Conservation (phyloP, 2,113 vertebrate genomes). For the Solea senegalensis region DNA sequence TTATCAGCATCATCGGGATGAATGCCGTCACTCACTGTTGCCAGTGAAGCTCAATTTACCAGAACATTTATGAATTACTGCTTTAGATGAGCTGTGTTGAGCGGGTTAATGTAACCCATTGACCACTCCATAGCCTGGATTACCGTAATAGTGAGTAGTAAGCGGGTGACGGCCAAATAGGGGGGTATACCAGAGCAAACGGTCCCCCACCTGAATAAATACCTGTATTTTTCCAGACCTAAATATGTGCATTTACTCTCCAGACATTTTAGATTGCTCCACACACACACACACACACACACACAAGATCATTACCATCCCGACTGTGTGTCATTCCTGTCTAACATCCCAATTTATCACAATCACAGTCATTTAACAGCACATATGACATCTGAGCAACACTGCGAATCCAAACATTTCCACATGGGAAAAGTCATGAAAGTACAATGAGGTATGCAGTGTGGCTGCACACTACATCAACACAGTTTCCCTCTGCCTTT, state of each 20-base stretch:
- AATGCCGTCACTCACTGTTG: conserved; percentile 19
- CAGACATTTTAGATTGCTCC: conserved; percentile 77
- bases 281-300: conserved; percentile 44
- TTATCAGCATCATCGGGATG: conserved; percentile 46
- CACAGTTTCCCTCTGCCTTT: conserved; percentile 31
- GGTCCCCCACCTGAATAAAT: conserved; percentile 83
- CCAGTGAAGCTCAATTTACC: conserved; percentile 50
- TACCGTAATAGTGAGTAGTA: conserved; percentile 59
- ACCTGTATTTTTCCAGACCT: conserved; percentile 81
- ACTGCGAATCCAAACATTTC: conserved; percentile 73
- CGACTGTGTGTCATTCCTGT: conserved; percentile 76
- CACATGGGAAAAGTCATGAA: conserved; percentile 76
- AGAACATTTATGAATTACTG: conserved; percentile 30
- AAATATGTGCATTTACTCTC: conserved; percentile 82
- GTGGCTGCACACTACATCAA: conserved; percentile 43
- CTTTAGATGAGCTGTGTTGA: conserved; percentile 41
- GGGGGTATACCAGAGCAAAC: conserved; percentile 37
- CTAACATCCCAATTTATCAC: conserved; percentile 81
- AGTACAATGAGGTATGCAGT: conserved; percentile 68
- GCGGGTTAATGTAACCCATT: conserved; percentile 57
- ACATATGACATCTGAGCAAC: conserved; percentile 70
- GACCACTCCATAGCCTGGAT: conserved; percentile 62
- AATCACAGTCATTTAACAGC: conserved; percentile 74
- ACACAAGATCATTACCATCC: conserved; percentile 75
- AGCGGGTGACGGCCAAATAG: conserved; percentile 63